These are phyloP conservation scores for Pyralis farinalis DNA, from an alignment of 2,888 invertebrate species.

Conservation along the genomic window DNA sequence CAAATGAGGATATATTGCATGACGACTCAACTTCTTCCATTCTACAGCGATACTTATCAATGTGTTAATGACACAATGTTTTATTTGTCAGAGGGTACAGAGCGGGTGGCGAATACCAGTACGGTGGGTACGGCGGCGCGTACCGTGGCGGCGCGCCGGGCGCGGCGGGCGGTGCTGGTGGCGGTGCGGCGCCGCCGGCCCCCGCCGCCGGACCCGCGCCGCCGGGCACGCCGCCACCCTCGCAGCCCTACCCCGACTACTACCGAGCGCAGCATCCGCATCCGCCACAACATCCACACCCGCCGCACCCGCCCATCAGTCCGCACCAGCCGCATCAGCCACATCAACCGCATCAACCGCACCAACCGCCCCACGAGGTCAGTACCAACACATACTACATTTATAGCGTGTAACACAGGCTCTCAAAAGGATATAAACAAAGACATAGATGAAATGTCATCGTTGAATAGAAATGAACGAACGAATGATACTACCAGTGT, in stretches of 20 bases:
- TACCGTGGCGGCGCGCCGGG: conserved; percentile 62
- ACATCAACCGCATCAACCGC: conserved; percentile 39
- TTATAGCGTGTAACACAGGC: no score
- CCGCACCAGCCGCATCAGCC: conserved; percentile 32
- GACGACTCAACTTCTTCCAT: no score
- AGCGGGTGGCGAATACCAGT: conserved; percentile 45
- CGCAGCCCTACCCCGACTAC: conserved; percentile 64
- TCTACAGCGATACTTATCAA: no score
- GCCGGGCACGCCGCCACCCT: conserved; percentile 52
- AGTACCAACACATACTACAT: no score
- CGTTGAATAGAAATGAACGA: no score
- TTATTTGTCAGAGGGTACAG: conserved; percentile 65
- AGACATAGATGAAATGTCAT: no score
- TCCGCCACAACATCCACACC: conserved; percentile 39
- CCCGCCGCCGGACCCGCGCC: conserved; percentile 20
- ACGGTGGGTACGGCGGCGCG: conserved; percentile 71
- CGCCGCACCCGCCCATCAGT: conserved; percentile 29
- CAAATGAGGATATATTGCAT: no score
- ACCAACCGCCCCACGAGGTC: conserved; percentile 54
- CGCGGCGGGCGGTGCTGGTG: conserved; percentile 34
- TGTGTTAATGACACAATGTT: no score
- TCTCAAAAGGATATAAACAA: no score
- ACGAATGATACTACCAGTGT: no score
- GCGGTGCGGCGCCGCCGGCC: conserved; percentile 30
- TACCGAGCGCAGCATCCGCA: conserved; percentile 61